Evolutionary conservation across 2,888 invertebrate genomes (phyloP).

Genomic region (Notodonta dromedarius): DNA sequence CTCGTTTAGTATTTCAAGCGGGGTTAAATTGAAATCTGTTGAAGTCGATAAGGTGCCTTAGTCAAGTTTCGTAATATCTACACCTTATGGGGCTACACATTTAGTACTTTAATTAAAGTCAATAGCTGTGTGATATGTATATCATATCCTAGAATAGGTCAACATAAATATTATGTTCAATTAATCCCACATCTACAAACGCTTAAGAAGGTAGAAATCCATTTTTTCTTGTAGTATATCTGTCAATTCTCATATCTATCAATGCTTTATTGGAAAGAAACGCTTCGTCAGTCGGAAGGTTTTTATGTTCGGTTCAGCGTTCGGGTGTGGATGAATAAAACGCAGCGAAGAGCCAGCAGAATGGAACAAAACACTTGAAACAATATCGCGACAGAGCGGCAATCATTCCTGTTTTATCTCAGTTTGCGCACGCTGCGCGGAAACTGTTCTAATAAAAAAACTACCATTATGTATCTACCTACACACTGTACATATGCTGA

Average conservation of each 20-base stretch:
- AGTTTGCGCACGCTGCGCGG: constrained; percentile 78
- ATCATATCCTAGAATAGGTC: too few relatives aligned
- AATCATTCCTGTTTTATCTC: constrained; percentile 82
- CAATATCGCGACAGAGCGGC: constrained; percentile 80
- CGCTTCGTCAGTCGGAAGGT: constrained; percentile 48
- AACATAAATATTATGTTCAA: too few relatives aligned
- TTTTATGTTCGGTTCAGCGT: constrained; percentile 58
- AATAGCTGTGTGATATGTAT: too few relatives aligned
- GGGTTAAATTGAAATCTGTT: not conserved
- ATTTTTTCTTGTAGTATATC: constrained; percentile 5
- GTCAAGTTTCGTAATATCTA: too few relatives aligned
- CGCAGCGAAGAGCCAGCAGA: constrained; percentile 61
- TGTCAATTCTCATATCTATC: constrained; percentile 23
- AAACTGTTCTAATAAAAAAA: constrained; percentile 79
- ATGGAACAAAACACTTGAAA: constrained; percentile 79
- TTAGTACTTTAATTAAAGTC: too few relatives aligned
- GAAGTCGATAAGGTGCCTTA: not conserved
- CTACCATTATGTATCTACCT: constrained; percentile 58
- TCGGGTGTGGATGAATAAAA: constrained; percentile 69
- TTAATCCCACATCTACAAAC: not conserved
- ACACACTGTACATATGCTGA: constrained; percentile 18
- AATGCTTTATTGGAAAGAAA: constrained; percentile 48
- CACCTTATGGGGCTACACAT: too few relatives aligned
- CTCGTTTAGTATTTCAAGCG: constrained; percentile 34
- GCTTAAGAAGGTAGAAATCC: not conserved